Evolutionary conservation across 1,140 invertebrate species (phyloP).

Genomic region (Linepithema humile): DNA sequence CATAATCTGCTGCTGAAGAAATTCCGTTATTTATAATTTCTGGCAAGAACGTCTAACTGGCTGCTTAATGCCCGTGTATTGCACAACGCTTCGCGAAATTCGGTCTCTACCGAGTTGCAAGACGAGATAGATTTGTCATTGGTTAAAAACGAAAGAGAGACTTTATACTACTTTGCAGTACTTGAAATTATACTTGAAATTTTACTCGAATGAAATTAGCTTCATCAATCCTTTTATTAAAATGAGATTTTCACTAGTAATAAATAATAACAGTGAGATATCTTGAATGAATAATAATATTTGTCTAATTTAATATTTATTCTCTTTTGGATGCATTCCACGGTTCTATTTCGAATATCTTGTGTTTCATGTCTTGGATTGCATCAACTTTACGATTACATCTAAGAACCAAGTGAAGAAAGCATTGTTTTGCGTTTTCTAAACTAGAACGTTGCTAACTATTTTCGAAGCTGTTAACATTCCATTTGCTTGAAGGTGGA

Average conservation of each 20-base stretch:
- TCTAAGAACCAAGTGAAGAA: background rate
- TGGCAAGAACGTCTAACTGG: constrained; percentile 78
- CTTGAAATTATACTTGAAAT: background rate
- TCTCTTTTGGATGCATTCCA: no score
- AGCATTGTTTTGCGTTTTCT: background rate
- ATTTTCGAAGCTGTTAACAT: background rate
- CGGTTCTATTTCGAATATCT: background rate
- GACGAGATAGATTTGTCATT: constrained; percentile 21
- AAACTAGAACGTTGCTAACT: background rate
- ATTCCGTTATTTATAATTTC: constrained; percentile 84
- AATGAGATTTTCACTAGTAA: background rate
- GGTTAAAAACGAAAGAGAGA: constrained; percentile 5
- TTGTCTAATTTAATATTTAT: no score
- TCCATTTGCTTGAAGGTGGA: background rate
- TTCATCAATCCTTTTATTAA: background rate
- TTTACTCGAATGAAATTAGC: background rate
- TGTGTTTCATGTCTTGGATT: background rate
- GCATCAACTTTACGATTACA: background rate
- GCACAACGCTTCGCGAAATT: constrained; percentile 75
- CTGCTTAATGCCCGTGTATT: constrained; percentile 79
- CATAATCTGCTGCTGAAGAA: constrained; percentile 72
- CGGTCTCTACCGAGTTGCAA: constrained; percentile 35
- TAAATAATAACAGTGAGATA: background rate
- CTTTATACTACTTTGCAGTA: background rate
- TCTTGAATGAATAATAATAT: background rate